phyloP scores from a whole-genome alignment of 2,888 invertebrate genomes.

The Octonoba sinensis region DNA sequence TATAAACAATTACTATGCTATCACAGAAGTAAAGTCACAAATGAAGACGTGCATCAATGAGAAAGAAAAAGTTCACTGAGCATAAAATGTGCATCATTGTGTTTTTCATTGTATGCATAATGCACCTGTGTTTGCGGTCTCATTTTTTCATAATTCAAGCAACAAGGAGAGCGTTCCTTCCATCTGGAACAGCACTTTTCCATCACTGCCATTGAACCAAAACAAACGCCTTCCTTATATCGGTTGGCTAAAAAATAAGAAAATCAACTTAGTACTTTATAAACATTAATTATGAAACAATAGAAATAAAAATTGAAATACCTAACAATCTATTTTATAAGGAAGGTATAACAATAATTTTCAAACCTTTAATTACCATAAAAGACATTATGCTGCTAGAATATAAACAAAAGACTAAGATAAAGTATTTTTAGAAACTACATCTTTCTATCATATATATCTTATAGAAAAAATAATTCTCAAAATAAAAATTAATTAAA shows the following conservation, averaged over 20 bases:
- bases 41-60: conserved; percentile 9
- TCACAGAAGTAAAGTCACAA: not conserved
- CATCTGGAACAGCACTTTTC: conserved; percentile 56
- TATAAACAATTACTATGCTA: conserved; percentile 11
- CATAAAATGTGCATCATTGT: conserved; percentile 40
- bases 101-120: conserved; percentile 1
- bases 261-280: conserved; percentile 5
- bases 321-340: too few species aligned
- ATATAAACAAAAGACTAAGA: too few species aligned
- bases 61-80: conserved; percentile 40
- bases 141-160: conserved; percentile 43
- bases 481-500: too few species aligned
- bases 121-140: conserved; percentile 28
- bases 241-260: conserved; percentile 47
- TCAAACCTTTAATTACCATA: too few species aligned
- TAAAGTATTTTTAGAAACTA: too few species aligned
- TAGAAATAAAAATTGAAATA: too few species aligned
- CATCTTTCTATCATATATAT: too few species aligned
- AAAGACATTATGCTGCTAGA: too few species aligned
- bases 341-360: too few species aligned
- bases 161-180: conserved; percentile 54
- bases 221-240: conserved; percentile 55
- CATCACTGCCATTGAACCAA: conserved; percentile 49
- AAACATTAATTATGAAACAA: not conserved
- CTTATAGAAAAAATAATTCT: too few species aligned